Conservation (phyloP, 2,888 invertebrate species). For the Cephus rjabovi region DNA sequence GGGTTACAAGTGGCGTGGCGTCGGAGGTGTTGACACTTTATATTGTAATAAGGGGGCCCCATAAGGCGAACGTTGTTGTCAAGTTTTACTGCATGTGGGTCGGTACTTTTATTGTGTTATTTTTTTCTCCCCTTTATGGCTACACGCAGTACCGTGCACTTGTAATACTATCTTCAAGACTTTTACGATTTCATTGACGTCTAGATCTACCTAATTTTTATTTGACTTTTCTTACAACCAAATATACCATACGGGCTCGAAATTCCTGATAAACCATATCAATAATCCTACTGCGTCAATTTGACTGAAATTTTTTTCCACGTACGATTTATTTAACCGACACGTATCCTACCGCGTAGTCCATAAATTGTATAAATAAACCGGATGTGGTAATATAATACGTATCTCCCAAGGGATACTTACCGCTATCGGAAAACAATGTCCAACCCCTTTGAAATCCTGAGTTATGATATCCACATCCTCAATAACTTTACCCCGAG, state of each 20-base stretch:
- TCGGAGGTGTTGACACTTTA: conserved; percentile 33
- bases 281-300: not conserved
- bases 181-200: not conserved
- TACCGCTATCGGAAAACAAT: conserved; percentile 4
- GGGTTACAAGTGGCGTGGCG: not conserved
- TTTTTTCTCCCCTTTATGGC: conserved; percentile 29
- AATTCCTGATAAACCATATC: not conserved
- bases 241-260: not conserved
- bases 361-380: not conserved
- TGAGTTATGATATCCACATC: conserved; percentile 25
- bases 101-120: conserved; percentile 28
- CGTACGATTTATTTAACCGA: not conserved
- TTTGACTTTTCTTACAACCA: not conserved
- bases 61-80: conserved; percentile 14
- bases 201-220: not conserved
- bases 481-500: conserved; percentile 18
- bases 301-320: not conserved
- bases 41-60: conserved; percentile 29
- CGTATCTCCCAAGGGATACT: not conserved
- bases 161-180: not conserved
- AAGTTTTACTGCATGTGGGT: conserved; percentile 8
- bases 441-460: conserved; percentile 18
- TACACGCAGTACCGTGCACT: conserved; percentile 3
- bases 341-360: not conserved
- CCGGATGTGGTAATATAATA: not conserved